Base-by-base conservation (phyloP, 2,888 invertebrate species). In the Synergus itoensis region DNA sequence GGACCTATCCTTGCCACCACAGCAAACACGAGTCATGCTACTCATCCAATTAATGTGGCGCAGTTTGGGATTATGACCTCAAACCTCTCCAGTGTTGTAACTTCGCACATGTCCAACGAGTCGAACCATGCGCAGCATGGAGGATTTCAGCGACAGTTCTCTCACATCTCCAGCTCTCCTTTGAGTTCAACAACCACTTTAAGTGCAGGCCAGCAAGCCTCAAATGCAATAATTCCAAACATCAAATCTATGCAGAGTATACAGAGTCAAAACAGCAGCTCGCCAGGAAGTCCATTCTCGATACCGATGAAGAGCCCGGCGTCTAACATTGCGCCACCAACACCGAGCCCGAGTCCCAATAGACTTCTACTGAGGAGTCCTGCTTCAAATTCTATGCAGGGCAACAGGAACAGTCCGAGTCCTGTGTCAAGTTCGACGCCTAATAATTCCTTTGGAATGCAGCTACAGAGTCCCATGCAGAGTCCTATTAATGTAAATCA, bases 401-500 rank as follows among this genome's bases (percentile, higher is more conserved):
- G 92, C 5, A 90, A 88, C 75, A 85, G 92, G 77, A 92, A 92
- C 57, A 92, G 92, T 80, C 91, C 91, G 9, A 92, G 92, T 83
- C 92, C 92, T 4, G 91, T 92, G 12, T 89, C 90, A 18, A 89
- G 88, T 0, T 86, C 89, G 14, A 87, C 89, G 28, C 84, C 89
- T n/a, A 91, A 89, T 75, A 83, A 88, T 43, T 91, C 87, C 80
- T 92, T 91, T 79, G 89, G 88, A 62, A 89, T 91, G 84, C 92
- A 92, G 83, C 86, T 92, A 81, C 92, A 92, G 83, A 92, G 92
- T 79, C 92, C 92, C 8, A 91, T 92, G 92, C 92, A 92, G 82
- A 92, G 92, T 82, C 92, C 92, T 16, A 89, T 92, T 81, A 91
- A 90, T 80, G 91, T 91, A 80, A 90, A 90, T 45, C 92, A 91